phyloP scores from a whole-genome alignment of 2,888 invertebrate species.

The Eupithecia pulchellata region DNA sequence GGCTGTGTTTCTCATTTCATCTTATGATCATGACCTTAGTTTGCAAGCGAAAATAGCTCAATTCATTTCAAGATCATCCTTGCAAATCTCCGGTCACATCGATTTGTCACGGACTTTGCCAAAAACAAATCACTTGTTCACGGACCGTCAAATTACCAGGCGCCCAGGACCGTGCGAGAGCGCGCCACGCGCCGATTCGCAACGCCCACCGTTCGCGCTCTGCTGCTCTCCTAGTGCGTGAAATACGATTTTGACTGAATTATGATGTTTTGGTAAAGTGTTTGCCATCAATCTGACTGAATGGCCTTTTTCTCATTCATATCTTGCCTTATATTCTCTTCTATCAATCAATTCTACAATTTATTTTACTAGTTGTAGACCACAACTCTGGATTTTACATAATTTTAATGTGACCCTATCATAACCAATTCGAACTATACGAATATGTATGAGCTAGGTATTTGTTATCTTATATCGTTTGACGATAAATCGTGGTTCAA shows the following conservation, averaged over 20 bases:
- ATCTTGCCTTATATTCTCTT: background rate
- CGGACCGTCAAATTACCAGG: slow-evolving; percentile 42
- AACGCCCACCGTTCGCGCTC: slow-evolving; percentile 53
- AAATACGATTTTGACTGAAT: slow-evolving; percentile 58
- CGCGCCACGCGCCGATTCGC: slow-evolving; percentile 40
- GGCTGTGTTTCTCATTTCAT: background rate
- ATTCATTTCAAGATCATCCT: slow-evolving; percentile 4
- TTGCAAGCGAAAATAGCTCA: background rate
- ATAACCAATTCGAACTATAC: background rate
- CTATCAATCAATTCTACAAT: background rate
- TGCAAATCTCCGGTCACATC: slow-evolving; percentile 11
- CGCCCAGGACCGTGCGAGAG: slow-evolving; percentile 23
- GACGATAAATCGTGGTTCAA: background rate
- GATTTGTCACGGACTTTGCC: slow-evolving; percentile 22
- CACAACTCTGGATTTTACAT: background rate
- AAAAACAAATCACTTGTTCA: slow-evolving; percentile 35
- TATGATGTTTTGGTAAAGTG: slow-evolving; percentile 41
- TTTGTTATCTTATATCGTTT: background rate
- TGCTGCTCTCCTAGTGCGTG: slow-evolving; percentile 62
- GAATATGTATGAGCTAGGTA: background rate
- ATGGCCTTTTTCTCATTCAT: background rate
- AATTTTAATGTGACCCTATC: background rate
- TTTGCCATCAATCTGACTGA: slow-evolving; percentile 24
- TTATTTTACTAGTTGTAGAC: background rate
- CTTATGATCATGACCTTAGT: background rate